phyloP scores from a whole-genome alignment of 2,113 vertebrate species.

The Leptobrachium leishanense region DNA sequence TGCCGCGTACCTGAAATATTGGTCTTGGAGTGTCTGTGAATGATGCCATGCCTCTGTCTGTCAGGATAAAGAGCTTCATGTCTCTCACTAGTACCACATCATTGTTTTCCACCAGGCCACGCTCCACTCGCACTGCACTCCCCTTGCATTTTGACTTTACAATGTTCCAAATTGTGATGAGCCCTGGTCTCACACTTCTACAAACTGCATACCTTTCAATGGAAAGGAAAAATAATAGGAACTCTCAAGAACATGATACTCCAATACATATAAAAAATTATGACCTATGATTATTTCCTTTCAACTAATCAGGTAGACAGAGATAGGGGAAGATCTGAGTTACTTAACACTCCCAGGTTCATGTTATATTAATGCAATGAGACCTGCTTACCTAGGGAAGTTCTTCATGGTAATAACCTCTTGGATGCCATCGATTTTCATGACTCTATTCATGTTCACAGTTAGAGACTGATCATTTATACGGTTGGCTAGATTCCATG shows the following conservation, averaged over 20 bases:
- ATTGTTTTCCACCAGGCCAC: slow-evolving; percentile 57
- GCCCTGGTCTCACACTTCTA: slow-evolving; percentile 52
- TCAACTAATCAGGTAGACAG: no score
- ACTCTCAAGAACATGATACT: not conserved
- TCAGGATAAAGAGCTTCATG: slow-evolving; percentile 62
- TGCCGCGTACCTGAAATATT: slow-evolving; percentile 58
- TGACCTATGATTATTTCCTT: no score
- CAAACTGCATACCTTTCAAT: slow-evolving; percentile 57
- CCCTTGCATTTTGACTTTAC: slow-evolving; percentile 55
- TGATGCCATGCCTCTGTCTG: slow-evolving; percentile 53
- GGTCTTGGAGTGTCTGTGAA: slow-evolving; percentile 51
- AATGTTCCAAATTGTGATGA: slow-evolving; percentile 59
- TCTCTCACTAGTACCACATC: slow-evolving; percentile 57
- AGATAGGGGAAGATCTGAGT: no score
- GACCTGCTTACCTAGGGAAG: slow-evolving; percentile 51
- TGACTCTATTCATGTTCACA: slow-evolving; percentile 58
- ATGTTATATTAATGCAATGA: not conserved
- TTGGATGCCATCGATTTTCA: slow-evolving; percentile 56
- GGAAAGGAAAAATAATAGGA: not conserved
- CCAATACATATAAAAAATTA: no score
- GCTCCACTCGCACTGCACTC: slow-evolving; percentile 59
- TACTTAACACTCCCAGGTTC: no score
- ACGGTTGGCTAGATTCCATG: slow-evolving; percentile 62
- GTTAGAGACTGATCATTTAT: slow-evolving; percentile 63
- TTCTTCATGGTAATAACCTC: slow-evolving; percentile 57